Base-by-base conservation (phyloP, 2,888 invertebrate genomes). In the Drosophila mulleri region DNA sequence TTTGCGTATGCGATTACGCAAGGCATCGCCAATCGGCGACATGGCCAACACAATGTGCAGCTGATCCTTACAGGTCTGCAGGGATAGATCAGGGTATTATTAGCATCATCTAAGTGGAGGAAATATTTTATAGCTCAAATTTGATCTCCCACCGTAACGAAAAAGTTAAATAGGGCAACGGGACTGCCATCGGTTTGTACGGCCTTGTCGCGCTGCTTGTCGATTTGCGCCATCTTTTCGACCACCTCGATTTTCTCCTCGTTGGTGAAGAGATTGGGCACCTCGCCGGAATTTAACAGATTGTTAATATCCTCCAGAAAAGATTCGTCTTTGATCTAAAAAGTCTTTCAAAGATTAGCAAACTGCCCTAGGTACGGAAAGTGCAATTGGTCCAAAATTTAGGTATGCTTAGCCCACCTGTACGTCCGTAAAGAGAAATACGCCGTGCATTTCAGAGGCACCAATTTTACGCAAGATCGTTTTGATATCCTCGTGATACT, bases 401-500 rank as follows among this genome's bases (percentile, higher is more conserved):
- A 18, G 18, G n/a, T 12, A 32, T 50, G 48, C 32, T 16, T 57
- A 23, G 26, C 70, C 62, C 83, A 96, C 96, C 95, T 98, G 98
- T 37, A 96, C 96, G 91, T 98, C 98, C 41, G 97, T 96, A 91
- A 98, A 98, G 4, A 98, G 94, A 91, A 98, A 98, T 1, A 98
- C 97, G 77, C 96, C 97, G 91, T 97, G 96, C 82, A 96, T 94
- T 82, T 98, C 98, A 0, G 96, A 96, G 18, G 96, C 95, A 72
- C 97, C 97, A 0, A 97, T 95, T 93, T 96, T 97, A 72, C 94
- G 94, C 57, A 98, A 92, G 76, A 98, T 96, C 47, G 93, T 93
- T 92, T 98, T 98, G 52, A 98, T 93, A 92, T 98, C 98, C 92
- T 98, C 98, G 82, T 97, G 96, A 98, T 98, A 98, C 91, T 98